Conservation (phyloP, 2,888 invertebrate species). For the Lasioglossum leucozonium region DNA sequence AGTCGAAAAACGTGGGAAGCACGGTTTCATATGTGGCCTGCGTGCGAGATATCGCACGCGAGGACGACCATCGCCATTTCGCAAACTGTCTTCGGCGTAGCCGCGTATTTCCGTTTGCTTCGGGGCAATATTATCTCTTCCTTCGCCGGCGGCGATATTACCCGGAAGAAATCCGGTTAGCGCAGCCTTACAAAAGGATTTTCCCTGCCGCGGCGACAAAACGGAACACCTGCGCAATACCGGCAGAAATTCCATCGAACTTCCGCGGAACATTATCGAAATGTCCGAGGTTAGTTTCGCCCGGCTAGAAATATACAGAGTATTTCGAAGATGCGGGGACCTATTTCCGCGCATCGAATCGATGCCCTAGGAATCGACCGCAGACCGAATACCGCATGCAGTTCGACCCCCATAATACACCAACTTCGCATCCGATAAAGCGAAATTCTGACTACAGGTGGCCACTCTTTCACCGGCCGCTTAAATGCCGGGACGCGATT, state of each 20-base stretch:
- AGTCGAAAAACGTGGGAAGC: background rate
- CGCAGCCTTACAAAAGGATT: background rate
- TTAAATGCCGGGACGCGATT: background rate
- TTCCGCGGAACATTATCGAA: background rate
- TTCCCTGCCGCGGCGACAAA: background rate
- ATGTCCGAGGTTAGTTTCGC: background rate
- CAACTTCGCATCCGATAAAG: background rate
- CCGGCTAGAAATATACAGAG: background rate
- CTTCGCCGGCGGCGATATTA: constrained; percentile 12
- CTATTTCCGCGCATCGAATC: constrained; percentile 2
- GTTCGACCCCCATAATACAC: background rate
- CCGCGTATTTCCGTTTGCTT: background rate
- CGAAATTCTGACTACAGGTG: background rate
- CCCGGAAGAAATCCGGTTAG: constrained; percentile 29
- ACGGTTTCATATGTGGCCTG: background rate
- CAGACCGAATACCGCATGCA: background rate
- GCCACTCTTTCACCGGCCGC: background rate
- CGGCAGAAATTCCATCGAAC: background rate
- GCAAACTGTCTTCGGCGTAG: background rate
- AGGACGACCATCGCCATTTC: background rate
- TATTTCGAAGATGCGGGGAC: constrained; percentile 9
- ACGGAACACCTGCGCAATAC: background rate
- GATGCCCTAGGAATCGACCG: background rate
- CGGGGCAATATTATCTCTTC: constrained; percentile 27
- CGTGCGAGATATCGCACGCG: background rate